Evolutionary conservation across 2,888 invertebrate genomes (phyloP).

Genomic region (Andricus curvator): DNA sequence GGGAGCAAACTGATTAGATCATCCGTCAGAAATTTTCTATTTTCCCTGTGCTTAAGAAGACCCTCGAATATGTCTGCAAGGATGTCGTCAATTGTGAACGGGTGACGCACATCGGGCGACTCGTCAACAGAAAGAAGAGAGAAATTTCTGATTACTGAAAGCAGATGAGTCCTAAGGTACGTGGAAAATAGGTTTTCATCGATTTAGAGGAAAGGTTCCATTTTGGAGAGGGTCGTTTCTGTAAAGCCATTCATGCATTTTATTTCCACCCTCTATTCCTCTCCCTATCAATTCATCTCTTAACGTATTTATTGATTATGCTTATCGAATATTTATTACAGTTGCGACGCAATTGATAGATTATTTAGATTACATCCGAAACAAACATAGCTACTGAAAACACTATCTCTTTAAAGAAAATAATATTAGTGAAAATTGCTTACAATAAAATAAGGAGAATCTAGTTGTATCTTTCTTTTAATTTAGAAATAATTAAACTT

Average conservation of each 20-base stretch:
- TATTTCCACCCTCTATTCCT: neutral
- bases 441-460: too few species aligned
- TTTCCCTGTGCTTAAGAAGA: neutral
- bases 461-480: too few species aligned
- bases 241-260: neutral
- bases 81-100: neutral
- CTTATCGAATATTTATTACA: neutral
- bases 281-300: neutral
- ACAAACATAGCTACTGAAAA: neutral
- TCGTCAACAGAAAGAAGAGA: neutral
- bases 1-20: constrained; percentile 6
- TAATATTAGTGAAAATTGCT: neutral
- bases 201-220: neutral
- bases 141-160: constrained; percentile 9
- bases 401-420: neutral
- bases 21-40: neutral
- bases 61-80: neutral
- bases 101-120: neutral
- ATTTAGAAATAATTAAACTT: neutral
- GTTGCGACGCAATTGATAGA: too few species aligned
- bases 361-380: too few species aligned
- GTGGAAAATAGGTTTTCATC: neutral
- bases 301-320: neutral
- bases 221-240: neutral
- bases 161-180: neutral